Conservation (phyloP, 2,888 invertebrate species). For the Caprella mutica region DNA sequence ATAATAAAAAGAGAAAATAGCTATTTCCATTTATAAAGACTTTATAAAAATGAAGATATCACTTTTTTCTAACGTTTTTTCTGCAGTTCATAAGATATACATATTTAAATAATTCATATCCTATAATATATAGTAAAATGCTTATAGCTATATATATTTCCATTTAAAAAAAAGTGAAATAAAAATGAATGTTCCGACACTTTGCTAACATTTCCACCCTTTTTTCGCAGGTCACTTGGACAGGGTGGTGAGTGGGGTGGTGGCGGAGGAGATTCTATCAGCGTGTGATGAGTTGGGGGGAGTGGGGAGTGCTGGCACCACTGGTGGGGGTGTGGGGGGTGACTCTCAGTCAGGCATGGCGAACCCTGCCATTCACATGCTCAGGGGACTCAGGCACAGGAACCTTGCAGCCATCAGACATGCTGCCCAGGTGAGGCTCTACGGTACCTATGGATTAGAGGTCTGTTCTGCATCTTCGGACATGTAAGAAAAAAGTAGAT, state of each 20-base stretch:
- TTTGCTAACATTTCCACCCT: background rate
- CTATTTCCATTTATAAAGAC: too few species aligned
- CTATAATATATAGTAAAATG: too few species aligned
- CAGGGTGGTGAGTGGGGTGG: constrained; percentile 84
- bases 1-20: too few species aligned
- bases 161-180: too few species aligned
- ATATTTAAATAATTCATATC: too few species aligned
- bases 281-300: constrained; percentile 78
- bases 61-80: too few species aligned
- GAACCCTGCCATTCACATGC: constrained; percentile 90
- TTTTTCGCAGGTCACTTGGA: constrained; percentile 68
- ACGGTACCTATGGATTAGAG: too few species aligned
- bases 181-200: background rate
- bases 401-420: constrained; percentile 89
- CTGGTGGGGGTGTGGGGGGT: constrained; percentile 37
- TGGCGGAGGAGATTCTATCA: constrained; percentile 87
- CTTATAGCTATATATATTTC: too few species aligned
- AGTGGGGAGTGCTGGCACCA: background rate
- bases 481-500: too few species aligned
- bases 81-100: too few species aligned
- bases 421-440: constrained; percentile 60
- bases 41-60: too few species aligned
- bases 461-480: too few species aligned
- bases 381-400: constrained; percentile 79
- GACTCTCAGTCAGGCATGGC: constrained; percentile 61